phyloP scores from a whole-genome alignment of 2,888 invertebrate genomes.

The Hofmannophila pseudospretella region DNA sequence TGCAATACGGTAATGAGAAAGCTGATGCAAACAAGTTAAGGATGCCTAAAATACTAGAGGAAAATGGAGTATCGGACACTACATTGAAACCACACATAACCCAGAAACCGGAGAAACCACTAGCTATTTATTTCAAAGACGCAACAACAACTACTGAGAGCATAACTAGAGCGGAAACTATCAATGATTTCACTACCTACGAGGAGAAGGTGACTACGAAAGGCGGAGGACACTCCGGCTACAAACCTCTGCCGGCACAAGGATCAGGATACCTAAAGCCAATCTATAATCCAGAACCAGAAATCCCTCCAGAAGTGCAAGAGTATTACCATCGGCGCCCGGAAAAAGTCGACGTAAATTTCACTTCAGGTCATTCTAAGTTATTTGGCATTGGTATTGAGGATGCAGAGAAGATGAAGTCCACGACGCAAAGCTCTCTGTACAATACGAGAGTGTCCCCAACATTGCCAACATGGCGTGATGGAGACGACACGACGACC shows the following conservation, averaged over 20 bases:
- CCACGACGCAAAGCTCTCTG: constrained; percentile 68
- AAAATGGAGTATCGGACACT: constrained; percentile 39
- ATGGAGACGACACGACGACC: constrained; percentile 57
- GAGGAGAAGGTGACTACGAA: constrained; percentile 38
- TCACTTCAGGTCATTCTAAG: constrained; percentile 81
- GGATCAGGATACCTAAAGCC: constrained; percentile 16
- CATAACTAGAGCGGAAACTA: constrained; percentile 45
- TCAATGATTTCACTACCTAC: constrained; percentile 44
- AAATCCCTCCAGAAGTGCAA: constrained; percentile 34
- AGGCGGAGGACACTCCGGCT: constrained; percentile 18
- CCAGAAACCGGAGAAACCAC: constrained; percentile 64
- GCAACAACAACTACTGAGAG: constrained; percentile 40
- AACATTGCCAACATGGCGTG: constrained; percentile 77
- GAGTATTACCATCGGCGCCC: constrained; percentile 35
- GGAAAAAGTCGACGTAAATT: constrained; percentile 39
- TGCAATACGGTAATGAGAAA: constrained; percentile 72
- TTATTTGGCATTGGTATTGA: constrained; percentile 80
- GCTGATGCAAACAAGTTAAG: constrained; percentile 55
- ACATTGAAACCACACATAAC: constrained; percentile 68
- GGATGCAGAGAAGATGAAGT: constrained; percentile 73
- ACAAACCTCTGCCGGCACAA: constrained; percentile 20
- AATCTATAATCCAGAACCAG: constrained; percentile 18
- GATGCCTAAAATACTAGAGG: constrained; percentile 43
- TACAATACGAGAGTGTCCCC: constrained; percentile 79
- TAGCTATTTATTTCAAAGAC: constrained; percentile 60